These are phyloP conservation scores for Plectus sambesii DNA, from an alignment of 1,140 invertebrate species.

Conservation along the genomic window DNA sequence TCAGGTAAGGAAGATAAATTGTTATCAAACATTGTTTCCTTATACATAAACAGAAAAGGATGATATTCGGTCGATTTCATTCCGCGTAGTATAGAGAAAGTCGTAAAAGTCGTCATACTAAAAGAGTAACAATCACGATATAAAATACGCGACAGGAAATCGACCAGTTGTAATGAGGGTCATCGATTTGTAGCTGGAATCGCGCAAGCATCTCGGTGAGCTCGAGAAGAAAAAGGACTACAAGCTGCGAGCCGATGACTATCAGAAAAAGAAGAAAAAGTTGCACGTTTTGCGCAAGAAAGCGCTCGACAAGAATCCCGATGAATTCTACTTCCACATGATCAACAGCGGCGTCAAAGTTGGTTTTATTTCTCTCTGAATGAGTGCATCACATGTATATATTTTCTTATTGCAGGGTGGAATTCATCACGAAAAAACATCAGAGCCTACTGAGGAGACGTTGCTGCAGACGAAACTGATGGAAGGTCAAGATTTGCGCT, in stretches of 20 bases:
- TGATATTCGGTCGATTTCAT: too few species aligned
- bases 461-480: constrained; percentile 71
- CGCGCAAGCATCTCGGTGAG: constrained; percentile 67
- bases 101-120: too few species aligned
- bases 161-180: too few species aligned
- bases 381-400: constrained; percentile 9
- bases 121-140: too few species aligned
- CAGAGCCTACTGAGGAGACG: constrained; percentile 55
- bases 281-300: constrained; percentile 69
- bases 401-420: constrained; percentile 50
- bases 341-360: constrained; percentile 70
- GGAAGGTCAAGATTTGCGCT: constrained; percentile 78
- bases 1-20: too few species aligned
- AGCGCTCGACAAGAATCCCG: constrained; percentile 82
- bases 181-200: constrained; percentile 67
- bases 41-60: too few species aligned
- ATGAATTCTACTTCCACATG: constrained; percentile 99
- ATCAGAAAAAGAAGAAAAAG: constrained; percentile 60
- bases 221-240: constrained; percentile 96
- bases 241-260: constrained; percentile 61
- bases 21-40: too few species aligned
- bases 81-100: too few species aligned
- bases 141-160: too few species aligned
- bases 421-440: constrained; percentile 57
- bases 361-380: constrained; percentile 19